Conservation (phyloP, 2,888 invertebrate species). For the Amiota mariae region DNA sequence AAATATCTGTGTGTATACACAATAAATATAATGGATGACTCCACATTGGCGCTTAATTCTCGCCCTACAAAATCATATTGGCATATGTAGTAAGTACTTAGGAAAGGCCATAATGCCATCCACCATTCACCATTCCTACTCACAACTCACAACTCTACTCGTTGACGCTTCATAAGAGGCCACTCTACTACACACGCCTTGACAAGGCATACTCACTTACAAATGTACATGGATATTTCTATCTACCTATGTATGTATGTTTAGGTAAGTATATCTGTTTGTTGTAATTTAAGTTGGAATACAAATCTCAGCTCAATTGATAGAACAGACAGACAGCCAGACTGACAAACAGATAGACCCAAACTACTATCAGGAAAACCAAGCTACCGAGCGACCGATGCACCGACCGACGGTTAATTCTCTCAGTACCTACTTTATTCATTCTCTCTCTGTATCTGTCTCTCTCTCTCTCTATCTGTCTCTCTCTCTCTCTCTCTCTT, state of each 20-base stretch:
- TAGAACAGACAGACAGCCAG: neutral
- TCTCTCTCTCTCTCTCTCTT: neutral
- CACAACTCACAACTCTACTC: neutral
- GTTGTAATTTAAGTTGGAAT: slow-evolving; percentile 21
- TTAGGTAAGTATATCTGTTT: too few relatives aligned
- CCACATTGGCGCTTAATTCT: too few relatives aligned
- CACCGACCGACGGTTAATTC: too few relatives aligned
- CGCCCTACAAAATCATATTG: too few relatives aligned
- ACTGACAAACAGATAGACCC: neutral
- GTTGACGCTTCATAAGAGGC: slow-evolving; percentile 6
- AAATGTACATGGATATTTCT: slow-evolving; percentile 29
- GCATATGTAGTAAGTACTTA: too few relatives aligned
- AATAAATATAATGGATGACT: too few relatives aligned
- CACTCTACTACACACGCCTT: slow-evolving; percentile 13
- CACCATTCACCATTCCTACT: neutral
- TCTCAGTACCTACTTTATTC: too few relatives aligned
- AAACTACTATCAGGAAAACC: too few relatives aligned
- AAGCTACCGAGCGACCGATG: too few relatives aligned
- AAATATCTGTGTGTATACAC: neutral
- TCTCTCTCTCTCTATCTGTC: neutral
- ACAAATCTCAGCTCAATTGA: slow-evolving; percentile 11
- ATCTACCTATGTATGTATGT: slow-evolving; percentile 34
- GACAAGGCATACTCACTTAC: too few relatives aligned
- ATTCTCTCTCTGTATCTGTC: too few relatives aligned
- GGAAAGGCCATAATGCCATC: neutral